phyloP scores from a whole-genome alignment of 2,797 vertebrate genomes.

The Falco rusticolus region DNA sequence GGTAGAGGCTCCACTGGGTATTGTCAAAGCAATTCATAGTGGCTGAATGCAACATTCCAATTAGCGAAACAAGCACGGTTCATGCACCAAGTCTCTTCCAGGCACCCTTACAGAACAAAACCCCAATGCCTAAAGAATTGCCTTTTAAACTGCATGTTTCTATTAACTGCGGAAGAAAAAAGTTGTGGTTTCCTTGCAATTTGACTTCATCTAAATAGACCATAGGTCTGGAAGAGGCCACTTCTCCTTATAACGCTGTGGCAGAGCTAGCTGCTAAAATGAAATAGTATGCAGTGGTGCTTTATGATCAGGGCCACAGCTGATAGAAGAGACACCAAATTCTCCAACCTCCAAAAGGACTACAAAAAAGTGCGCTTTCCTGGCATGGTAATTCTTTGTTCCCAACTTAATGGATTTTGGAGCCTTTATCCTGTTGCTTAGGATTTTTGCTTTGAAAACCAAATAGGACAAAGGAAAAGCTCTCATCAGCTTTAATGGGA shows the following conservation, averaged over 20 bases:
- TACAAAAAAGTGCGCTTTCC: background rate
- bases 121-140: background rate
- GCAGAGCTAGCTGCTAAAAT: background rate
- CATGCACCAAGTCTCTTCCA: constrained; percentile 33
- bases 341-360: background rate
- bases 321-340: background rate
- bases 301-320: background rate
- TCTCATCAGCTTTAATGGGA: background rate
- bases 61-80: constrained; percentile 57
- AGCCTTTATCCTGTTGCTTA: background rate
- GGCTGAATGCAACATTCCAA: constrained; percentile 45
- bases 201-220: background rate
- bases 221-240: background rate
- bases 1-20: constrained; percentile 21
- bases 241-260: background rate
- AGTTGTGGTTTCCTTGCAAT: background rate
- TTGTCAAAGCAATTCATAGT: constrained; percentile 51
- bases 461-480: background rate
- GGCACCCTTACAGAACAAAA: background rate
- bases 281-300: background rate
- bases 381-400: background rate
- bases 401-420: background rate
- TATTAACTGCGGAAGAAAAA: background rate
- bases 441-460: background rate
- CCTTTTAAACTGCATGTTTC: background rate